Base-by-base conservation (phyloP, 2,888 invertebrate genomes). In the Zaprionus obscuricornis region DNA sequence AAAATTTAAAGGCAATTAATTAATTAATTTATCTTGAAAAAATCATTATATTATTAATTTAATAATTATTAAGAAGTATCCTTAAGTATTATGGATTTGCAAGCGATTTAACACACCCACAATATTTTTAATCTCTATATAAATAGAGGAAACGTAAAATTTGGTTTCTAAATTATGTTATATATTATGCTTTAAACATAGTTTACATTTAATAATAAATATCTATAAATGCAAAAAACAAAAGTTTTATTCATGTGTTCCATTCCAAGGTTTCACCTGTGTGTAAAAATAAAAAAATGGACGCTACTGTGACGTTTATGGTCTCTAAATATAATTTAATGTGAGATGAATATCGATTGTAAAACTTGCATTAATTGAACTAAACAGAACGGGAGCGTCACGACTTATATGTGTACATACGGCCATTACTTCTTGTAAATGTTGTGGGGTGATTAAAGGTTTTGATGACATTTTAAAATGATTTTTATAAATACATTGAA, bases 171-270 rank as follows among this genome's bases (percentile, higher is more conserved):
- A n/a, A n/a, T n/a, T n/a, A n/a, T n/a, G n/a, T n/a, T n/a, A n/a
- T n/a, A 50, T 34, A 93, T 52, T 5, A 93, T 82, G 87, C 82
- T 66, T 88, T 94, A 69, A 52, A n/a, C 14, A n/a, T n/a, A n/a
- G n/a, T n/a, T n/a, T n/a, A n/a, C n/a, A n/a, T n/a, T n/a, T n/a
- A n/a, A n/a, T n/a, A n/a, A n/a, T n/a, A n/a, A n/a, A n/a, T n/a
- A n/a, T n/a, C n/a, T n/a, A n/a, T n/a, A n/a, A n/a, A 1, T 18
- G 7, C 16, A 20, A 42, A 14, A 31, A 3, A 31, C 16, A 31
- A 14, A 14, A n/a, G 8, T 13, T 34, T 31, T 22, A 22, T n/a
- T 10, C 3, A 24, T 7, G 5, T 17, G 46, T 52, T 65, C 26
- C 4, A 50, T 57, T 65, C 27, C 10, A 16, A 6, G 26, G 58